phyloP scores from a whole-genome alignment of 2,113 vertebrate species.

The Leptobrachium ailaonicum region DNA sequence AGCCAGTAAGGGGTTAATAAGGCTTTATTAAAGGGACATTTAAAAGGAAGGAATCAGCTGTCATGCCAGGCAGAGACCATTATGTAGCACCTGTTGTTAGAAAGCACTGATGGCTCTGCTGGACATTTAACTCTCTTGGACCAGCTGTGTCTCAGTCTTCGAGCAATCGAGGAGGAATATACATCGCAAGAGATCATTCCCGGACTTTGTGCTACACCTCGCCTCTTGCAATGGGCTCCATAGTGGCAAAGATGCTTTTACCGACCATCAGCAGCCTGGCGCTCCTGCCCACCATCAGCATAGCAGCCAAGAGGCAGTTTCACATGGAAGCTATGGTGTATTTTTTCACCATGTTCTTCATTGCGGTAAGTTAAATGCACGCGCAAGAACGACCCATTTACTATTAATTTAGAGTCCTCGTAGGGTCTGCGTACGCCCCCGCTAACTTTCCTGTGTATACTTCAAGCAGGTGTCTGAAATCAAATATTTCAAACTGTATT shows the following conservation, averaged over 20 bases:
- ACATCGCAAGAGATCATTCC: not conserved
- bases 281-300: constrained; percentile 84
- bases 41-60: constrained; percentile 53
- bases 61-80: constrained; percentile 16
- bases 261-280: constrained; percentile 91
- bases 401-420: too few relatives aligned
- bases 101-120: constrained; percentile 3
- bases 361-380: constrained; percentile 75
- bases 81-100: constrained; percentile 32
- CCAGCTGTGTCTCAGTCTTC: constrained; percentile 62
- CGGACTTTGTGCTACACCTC: not conserved
- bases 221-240: constrained; percentile 79
- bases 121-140: constrained; percentile 79
- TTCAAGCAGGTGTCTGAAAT: too few relatives aligned
- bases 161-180: not conserved
- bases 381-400: too few relatives aligned
- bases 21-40: not conserved
- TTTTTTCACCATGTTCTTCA: constrained; percentile 97
- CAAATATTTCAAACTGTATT: too few relatives aligned
- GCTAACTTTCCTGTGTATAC: too few relatives aligned
- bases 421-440: too few relatives aligned
- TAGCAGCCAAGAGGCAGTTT: constrained; percentile 88
- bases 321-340: constrained; percentile 99
- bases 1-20: not conserved
- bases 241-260: constrained; percentile 89